phyloP scores from a whole-genome alignment of 2,797 vertebrate species.

The Bucorvus abyssinicus region DNA sequence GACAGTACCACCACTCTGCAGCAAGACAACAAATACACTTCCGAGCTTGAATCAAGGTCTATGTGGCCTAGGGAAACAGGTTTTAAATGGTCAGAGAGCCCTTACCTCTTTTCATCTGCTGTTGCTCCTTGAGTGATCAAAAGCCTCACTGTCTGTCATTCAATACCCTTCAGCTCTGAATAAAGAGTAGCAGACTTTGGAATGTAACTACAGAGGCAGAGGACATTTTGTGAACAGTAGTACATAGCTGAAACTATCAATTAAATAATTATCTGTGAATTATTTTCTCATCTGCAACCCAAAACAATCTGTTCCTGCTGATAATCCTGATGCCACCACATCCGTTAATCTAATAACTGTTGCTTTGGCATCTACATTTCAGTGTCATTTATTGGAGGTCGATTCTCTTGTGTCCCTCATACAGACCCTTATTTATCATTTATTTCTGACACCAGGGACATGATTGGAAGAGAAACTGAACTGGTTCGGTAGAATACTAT shows the following conservation, averaged over 20 bases:
- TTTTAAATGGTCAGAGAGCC: background rate
- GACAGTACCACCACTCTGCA: background rate
- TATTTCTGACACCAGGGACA: background rate
- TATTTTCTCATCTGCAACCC: conserved; percentile 33
- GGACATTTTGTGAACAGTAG: background rate
- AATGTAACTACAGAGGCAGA: background rate
- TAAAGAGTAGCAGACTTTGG: background rate
- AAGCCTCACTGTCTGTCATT: background rate
- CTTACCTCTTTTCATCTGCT: background rate
- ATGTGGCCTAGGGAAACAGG: background rate
- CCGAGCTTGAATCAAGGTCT: background rate
- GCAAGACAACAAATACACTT: background rate
- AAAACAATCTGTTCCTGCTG: conserved; percentile 42
- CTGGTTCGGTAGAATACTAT: background rate
- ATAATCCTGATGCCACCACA: conserved; percentile 24
- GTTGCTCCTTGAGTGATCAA: background rate
- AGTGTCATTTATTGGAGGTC: background rate
- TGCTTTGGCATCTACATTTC: conserved; percentile 3
- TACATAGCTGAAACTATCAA: background rate
- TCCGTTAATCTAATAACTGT: conserved; percentile 31
- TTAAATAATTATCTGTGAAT: conserved; percentile 56
- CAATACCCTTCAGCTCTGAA: accelerated
- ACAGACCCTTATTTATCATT: background rate
- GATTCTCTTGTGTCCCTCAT: background rate
- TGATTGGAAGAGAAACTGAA: background rate